Base-by-base conservation (phyloP, 2,113 vertebrate genomes). In the Solenodon paradoxus region DNA sequence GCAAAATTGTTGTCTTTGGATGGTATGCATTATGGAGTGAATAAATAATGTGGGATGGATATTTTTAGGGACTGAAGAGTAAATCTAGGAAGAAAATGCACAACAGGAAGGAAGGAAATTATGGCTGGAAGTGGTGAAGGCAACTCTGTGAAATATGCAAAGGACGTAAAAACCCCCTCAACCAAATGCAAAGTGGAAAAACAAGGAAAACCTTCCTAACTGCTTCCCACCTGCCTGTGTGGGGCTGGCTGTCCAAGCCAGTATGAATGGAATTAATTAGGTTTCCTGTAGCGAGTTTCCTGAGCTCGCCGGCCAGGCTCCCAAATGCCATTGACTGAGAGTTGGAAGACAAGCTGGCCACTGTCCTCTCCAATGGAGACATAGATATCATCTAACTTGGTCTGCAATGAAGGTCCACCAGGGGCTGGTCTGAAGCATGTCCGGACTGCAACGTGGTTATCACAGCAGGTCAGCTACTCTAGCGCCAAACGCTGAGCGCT, bases 1-100 rank as follows among this genome's bases (percentile, higher is more conserved):
- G 97, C 94, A 94, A 97, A 97, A 96, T 97, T 98, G 97, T 97
- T 97, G 96, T 97, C 96, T 97, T 98, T 97, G 97, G 97, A 97
- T 96, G 88, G 96, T 92, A 92, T 96, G 96, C 95, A 98, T 98
- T 96, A 97, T 96, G 90, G 96, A 97, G 97, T 94, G 97, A 97
- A 97, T 98, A 97, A 97, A 97, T 98, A 98, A 96, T 97, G 92
- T 2, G 92, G 57, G 30, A 38, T 5, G n/a, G 96, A 91, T 98
- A 97, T 98, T 98, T 98, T 98, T 97, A 98, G 97, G 96, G 74
- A 80, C 92, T 78, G 94, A 53, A 94, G 92, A 97, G 92, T 95
- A 96, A 95, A 95, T 97, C 94, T 96, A 94, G 96, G 92, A 83
- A 96, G 96, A 91, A 94, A 96, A 97, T 93, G 79, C 0, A 12